Conservation (phyloP, 1,140 invertebrate species). For the Aleiodes sp. region DNA sequence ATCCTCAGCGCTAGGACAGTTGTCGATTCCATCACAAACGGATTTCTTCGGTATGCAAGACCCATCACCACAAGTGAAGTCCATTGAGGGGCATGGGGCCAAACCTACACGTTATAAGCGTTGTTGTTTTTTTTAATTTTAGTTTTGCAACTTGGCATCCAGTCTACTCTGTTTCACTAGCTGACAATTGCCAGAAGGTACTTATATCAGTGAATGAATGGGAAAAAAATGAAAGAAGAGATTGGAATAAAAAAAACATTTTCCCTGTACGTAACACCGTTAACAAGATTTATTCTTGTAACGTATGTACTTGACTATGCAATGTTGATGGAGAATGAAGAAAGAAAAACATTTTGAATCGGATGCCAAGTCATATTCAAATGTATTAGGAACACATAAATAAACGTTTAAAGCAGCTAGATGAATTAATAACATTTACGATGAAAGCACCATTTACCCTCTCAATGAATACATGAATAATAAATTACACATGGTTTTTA, state of each 20-base stretch:
- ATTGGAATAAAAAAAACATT: no score
- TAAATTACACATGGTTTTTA: no score
- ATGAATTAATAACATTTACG: conserved; percentile 1
- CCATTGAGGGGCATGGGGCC: conserved; percentile 67
- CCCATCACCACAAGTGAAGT: conserved; percentile 72
- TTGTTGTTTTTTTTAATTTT: conserved; percentile 13
- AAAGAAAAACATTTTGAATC: neutral
- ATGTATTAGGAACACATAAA: neutral
- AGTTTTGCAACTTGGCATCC: neutral
- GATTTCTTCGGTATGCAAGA: conserved; percentile 74
- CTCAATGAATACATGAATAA: neutral
- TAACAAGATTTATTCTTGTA: no score
- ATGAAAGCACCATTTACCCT: conserved; percentile 7
- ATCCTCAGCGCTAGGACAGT: conserved; percentile 80
- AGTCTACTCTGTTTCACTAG: neutral
- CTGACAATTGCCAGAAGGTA: no score
- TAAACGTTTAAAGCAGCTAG: conserved; percentile 4
- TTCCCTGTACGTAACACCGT: no score
- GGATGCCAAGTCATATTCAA: neutral
- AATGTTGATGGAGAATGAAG: no score
- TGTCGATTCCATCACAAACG: conserved; percentile 77
- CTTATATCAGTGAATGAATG: no score
- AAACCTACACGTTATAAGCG: conserved; percentile 57
- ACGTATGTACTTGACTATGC: no score
- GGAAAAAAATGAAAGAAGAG: no score